A percentile compares a stretch with the other conserved stretches of the same genome.
Conservation (phyloP, 2,888 invertebrate genomes). For the Nycteola revayana region DNA sequence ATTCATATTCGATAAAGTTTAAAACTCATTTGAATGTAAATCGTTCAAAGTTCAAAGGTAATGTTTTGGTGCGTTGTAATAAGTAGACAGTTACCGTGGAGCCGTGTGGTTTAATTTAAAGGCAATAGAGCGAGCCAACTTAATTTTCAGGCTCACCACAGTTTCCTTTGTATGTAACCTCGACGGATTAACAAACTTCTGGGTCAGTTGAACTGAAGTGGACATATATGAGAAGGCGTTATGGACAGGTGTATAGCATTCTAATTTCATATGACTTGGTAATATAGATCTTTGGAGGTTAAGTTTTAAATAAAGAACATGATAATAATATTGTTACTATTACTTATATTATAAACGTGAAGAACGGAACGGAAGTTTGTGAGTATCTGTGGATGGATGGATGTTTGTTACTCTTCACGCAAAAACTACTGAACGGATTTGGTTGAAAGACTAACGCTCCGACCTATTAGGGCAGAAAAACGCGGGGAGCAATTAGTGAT, state of each 20-base stretch:
- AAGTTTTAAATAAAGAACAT: too few species aligned
- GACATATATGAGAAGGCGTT: slow-evolving; percentile 21
- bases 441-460: too few species aligned
- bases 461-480: too few species aligned
- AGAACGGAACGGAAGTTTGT: too few species aligned
- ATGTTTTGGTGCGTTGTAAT: slow-evolving; percentile 36
- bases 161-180: slow-evolving; percentile 73
- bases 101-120: slow-evolving; percentile 68
- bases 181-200: slow-evolving; percentile 68
- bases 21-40: slow-evolving; percentile 23
- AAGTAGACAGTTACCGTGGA: slow-evolving; percentile 41
- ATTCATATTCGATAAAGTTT: slow-evolving; percentile 20
- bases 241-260: slow-evolving; percentile 14
- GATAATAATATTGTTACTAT: too few species aligned
- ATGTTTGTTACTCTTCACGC: too few species aligned
- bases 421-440: too few species aligned
- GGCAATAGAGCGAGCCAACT: slow-evolving; percentile 75
- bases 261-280: too few species aligned
- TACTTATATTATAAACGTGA: too few species aligned
- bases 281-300: too few species aligned
- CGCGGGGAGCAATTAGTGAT: too few species aligned
- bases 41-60: slow-evolving; percentile 40
- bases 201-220: slow-evolving; percentile 45
- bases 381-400: too few species aligned
- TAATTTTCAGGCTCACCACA: slow-evolving; percentile 78